Evolutionary conservation across 2,113 vertebrate genomes (phyloP).

Genomic region (Scopus umbretta): DNA sequence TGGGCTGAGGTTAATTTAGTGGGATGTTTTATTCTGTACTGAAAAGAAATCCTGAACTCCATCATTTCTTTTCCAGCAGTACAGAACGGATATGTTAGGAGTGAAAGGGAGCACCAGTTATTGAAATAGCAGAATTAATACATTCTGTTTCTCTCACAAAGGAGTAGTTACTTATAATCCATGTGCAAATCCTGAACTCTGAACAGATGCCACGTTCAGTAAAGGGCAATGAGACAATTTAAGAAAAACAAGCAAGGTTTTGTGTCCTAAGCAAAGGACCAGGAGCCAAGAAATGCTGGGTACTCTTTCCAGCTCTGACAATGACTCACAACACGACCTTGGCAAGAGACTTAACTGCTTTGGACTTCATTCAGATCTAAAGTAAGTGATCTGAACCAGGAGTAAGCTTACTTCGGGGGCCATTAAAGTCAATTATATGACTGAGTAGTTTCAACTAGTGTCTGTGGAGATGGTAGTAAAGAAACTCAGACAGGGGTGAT

Average conservation of each 20-base stretch:
- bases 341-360: constrained; percentile 22
- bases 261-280: background rate
- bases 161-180: background rate
- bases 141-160: background rate
- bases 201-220: background rate
- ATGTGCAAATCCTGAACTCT: background rate
- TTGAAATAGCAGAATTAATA: background rate
- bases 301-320: constrained; percentile 21
- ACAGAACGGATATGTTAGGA: background rate
- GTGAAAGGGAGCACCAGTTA: background rate
- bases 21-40: background rate
- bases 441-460: background rate
- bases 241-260: constrained; percentile 18
- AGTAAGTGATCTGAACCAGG: constrained; percentile 14
- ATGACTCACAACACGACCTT: constrained; percentile 15
- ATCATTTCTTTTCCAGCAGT: background rate
- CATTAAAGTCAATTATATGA: constrained; percentile 32
- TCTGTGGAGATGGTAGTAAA: background rate
- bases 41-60: background rate
- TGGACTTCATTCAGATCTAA: constrained; percentile 15
- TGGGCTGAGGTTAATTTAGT: constrained; percentile 29
- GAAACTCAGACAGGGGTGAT: background rate
- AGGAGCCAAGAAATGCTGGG: constrained; percentile 25
- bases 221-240: constrained; percentile 10
- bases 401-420: background rate